These are phyloP conservation scores for Pan paniscus DNA, from an alignment of 2,113 vertebrate species.

Conservation along the genomic window DNA sequence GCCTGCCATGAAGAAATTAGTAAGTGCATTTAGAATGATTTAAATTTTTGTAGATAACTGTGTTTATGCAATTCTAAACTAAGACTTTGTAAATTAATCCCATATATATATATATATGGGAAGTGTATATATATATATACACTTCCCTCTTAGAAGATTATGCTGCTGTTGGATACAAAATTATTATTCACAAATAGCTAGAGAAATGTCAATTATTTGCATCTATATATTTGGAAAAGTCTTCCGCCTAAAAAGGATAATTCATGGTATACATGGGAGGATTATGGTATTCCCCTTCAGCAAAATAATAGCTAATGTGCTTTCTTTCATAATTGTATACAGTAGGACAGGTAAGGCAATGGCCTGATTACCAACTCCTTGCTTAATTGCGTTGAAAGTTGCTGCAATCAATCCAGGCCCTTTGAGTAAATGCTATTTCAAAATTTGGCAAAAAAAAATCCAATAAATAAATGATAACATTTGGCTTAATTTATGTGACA, in stretches of 20 bases:
- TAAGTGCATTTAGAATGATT: not conserved
- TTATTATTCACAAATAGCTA: not conserved
- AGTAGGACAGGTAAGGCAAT: not conserved
- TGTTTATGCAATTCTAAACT: not conserved
- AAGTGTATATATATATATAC: no score
- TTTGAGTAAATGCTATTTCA: not conserved
- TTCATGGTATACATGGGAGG: not conserved
- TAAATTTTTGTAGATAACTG: not conserved
- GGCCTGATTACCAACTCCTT: not conserved
- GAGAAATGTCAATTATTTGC: not conserved
- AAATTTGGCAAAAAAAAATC: not conserved
- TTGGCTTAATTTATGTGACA: not conserved
- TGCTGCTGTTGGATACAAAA: not conserved
- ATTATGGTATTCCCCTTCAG: not conserved
- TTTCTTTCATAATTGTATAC: not conserved
- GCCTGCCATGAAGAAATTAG: not conserved
- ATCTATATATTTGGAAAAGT: not conserved
- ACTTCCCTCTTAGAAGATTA: not conserved
- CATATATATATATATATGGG: not conserved
- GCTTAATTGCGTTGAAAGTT: not conserved
- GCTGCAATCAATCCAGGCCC: not conserved
- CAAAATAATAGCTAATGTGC: not conserved
- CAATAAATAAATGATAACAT: not conserved
- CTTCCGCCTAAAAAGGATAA: not conserved
- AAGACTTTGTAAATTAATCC: not conserved